Evolutionary conservation across 2,797 vertebrate species (phyloP).

Genomic region (Gymnodraco acuticeps): DNA sequence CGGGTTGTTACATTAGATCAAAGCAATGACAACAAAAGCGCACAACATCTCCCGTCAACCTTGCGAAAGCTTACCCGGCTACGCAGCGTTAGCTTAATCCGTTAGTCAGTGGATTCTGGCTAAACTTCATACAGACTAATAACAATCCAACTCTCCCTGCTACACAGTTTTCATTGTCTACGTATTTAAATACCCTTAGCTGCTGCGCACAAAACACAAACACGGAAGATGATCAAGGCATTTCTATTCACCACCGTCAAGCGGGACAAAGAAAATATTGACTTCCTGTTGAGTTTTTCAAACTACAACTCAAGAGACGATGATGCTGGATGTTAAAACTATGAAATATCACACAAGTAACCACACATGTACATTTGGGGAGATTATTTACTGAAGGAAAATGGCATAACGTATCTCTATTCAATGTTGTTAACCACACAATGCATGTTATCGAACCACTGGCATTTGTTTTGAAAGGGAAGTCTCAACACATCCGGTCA

Average conservation of each 20-base stretch:
- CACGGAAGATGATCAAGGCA: slow-evolving; percentile 65
- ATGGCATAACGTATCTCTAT: accelerated
- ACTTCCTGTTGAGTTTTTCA: slow-evolving; percentile 54
- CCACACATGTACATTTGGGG: accelerated
- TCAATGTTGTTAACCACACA: background rate
- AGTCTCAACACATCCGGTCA: background rate
- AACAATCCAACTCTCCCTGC: no score
- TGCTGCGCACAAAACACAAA: slow-evolving; percentile 70
- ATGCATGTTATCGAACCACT: accelerated
- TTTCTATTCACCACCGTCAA: slow-evolving; percentile 47
- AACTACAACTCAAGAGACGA: slow-evolving; percentile 7
- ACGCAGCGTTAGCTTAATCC: background rate
- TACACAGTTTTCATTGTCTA: slow-evolving; percentile 7
- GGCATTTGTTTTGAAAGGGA: slow-evolving; percentile 27
- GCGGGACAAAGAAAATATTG: accelerated
- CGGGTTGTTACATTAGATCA: slow-evolving; percentile 5
- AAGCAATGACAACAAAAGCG: slow-evolving; percentile 45
- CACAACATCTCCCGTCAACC: slow-evolving; percentile 54
- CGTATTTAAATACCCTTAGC: slow-evolving; percentile 59
- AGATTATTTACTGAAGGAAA: no score
- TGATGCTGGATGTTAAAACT: accelerated
- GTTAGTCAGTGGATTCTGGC: background rate
- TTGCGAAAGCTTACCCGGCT: slow-evolving; percentile 19
- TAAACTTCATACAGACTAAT: background rate
- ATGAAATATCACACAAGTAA: accelerated